phyloP scores from a whole-genome alignment of 2,888 invertebrate genomes.

The Dicycla oo region DNA sequence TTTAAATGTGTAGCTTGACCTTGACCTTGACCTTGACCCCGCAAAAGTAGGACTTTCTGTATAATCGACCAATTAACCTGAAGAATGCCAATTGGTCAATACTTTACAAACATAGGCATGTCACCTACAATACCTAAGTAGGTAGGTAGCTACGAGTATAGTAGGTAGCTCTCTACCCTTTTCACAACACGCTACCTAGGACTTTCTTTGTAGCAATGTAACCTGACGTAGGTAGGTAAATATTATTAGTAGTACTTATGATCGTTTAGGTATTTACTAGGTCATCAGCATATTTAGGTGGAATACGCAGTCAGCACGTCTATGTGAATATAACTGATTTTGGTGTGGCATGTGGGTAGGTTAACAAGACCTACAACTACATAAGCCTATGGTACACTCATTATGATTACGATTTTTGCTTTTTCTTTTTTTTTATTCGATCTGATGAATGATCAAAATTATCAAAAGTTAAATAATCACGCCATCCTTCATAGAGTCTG shows the following conservation, averaged over 20 bases:
- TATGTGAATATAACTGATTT: neutral
- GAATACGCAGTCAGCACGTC: neutral
- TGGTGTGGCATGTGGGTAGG: neutral
- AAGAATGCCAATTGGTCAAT: constrained; percentile 51
- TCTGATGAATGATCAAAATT: neutral
- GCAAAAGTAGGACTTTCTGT: constrained; percentile 46
- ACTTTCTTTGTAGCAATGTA: too few relatives aligned
- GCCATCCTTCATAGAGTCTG: too few relatives aligned
- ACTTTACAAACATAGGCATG: constrained; percentile 27
- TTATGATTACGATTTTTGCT: too few relatives aligned
- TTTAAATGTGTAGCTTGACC: constrained; percentile 61
- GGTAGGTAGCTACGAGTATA: neutral
- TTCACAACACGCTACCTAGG: neutral
- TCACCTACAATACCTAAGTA: constrained; percentile 29
- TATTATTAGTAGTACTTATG: too few relatives aligned
- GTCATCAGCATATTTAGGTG: neutral
- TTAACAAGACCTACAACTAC: neutral
- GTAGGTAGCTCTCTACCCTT: neutral
- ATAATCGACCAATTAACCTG: constrained; percentile 45
- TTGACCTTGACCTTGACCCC: constrained; percentile 75
- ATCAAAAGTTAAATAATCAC: neutral
- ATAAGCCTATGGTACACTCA: neutral
- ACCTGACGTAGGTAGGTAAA: too few relatives aligned
- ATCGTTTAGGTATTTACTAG: neutral
- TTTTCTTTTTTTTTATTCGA: neutral